Base-by-base conservation (phyloP, 2,113 vertebrate species). In the Callospermophilus lateralis region DNA sequence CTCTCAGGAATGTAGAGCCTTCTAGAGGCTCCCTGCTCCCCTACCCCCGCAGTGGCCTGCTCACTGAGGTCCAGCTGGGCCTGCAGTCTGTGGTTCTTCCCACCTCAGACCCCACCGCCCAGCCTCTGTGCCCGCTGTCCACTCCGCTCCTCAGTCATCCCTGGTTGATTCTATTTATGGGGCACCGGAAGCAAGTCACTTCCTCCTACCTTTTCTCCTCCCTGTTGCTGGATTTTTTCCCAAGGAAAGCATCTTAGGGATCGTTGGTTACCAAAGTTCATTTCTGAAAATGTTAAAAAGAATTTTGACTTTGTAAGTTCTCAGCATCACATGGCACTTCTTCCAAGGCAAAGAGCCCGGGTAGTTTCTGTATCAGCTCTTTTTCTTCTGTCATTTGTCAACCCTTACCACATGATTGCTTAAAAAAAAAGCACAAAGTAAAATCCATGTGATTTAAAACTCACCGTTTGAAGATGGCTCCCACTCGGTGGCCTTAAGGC, bases 221-320 rank as follows among this genome's bases (percentile, higher is more conserved):
- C 48, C 61, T 19, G 1, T 74, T 58, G 17, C 74, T 20, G 73
- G 39, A 84, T 72, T 32, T 68, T 72, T 79, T 90, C 78, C 42
- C 42, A 67, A 19, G 70, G 34, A 90, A 74, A 63, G 37, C n/a
- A 83, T 84, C 84, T 24, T 63, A 53, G 24, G 76, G 37, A 53
- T 87, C 58, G 28, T 89, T 81, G 58, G n/a, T 90, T 70, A 92
- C 28, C 63, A 68, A 90, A 63, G 53, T 90, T 86, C 39, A 45
- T 78, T 90, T 85, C 84, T 97, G 74, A 70, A 94, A 89, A 89
- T 17, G 2, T 73, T 51, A 24, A 42, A 24, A 95, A 74, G 61
- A 26, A n/a, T 58, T 94, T 58, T 67, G 24, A 45, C 63, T 68
- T 42, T 55, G 20, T 19, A 58, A 45, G 17, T 58, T 51, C n/a